Percentiles rank a stretch among this genome's conserved stretches.
These are phyloP conservation scores for Geophilus truncorum DNA, from an alignment of 2,888 invertebrate genomes.

Conservation along the genomic window DNA sequence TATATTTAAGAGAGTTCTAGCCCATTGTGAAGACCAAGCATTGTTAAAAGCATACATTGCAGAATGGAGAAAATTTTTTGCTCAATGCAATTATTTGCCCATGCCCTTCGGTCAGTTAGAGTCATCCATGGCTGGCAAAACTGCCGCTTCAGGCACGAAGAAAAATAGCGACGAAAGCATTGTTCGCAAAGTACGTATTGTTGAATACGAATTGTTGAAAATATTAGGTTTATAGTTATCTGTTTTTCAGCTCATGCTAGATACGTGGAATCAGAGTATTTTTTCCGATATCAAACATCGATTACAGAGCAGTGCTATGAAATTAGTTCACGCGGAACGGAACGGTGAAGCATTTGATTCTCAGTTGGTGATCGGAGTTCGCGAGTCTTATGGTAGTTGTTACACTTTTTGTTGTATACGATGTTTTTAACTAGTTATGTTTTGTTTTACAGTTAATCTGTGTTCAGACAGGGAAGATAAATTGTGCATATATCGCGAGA, in stretches of 20 bases:
- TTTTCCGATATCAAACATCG: constrained; percentile 68
- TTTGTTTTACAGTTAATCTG: constrained; percentile 69
- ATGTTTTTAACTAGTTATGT: not conserved
- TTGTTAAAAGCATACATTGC: too few relatives aligned
- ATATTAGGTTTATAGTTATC: too few relatives aligned
- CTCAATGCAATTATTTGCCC: constrained; percentile 57
- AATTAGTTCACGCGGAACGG: too few relatives aligned
- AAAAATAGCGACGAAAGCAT: constrained; percentile 76
- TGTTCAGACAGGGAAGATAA: constrained; percentile 90
- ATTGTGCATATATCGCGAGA: constrained; percentile 62
- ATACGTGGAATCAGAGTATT: constrained; percentile 63
- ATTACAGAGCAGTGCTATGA: too few relatives aligned
- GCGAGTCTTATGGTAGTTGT: too few relatives aligned
- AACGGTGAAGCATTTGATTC: too few relatives aligned
- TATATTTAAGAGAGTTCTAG: constrained; percentile 66
- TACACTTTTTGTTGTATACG: not conserved
- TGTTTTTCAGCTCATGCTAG: constrained; percentile 66
- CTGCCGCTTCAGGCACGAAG: constrained; percentile 54
- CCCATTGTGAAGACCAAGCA: constrained; percentile 68
- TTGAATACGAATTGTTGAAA: too few relatives aligned
- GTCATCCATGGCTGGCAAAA: constrained; percentile 70
- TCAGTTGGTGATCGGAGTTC: too few relatives aligned
- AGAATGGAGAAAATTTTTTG: too few relatives aligned
- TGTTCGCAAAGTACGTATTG: constrained; percentile 62
- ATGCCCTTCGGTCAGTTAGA: constrained; percentile 92